phyloP scores from a whole-genome alignment of 92 coral and sea anemone species.

The Parazoanthus atlanticus region DNA sequence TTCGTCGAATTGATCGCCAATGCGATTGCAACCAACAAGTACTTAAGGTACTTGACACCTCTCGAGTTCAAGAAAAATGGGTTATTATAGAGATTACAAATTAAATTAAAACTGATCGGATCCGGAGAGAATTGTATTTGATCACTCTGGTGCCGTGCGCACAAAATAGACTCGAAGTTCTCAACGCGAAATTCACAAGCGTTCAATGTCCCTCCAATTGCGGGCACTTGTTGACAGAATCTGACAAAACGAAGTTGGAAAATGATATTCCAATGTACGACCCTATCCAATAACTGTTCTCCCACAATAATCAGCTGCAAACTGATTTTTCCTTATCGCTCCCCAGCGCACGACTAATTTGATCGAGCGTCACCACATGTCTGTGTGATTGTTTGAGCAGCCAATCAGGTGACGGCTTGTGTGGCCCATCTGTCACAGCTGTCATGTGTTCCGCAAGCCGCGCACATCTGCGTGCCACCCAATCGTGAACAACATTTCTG shows the following conservation, averaged over 20 bases:
- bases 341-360: constrained; percentile 22
- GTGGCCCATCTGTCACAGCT: constrained; percentile 20
- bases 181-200: neutral
- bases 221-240: constrained; percentile 39
- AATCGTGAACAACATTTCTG: constrained; percentile 13
- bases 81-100: constrained; percentile 29
- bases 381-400: neutral
- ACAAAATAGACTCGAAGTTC: neutral
- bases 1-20: constrained; percentile 18
- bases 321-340: constrained; percentile 17
- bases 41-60: constrained; percentile 46
- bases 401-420: constrained; percentile 22
- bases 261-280: constrained; percentile 30
- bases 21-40: constrained; percentile 28
- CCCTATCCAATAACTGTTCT: constrained; percentile 39
- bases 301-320: constrained; percentile 16
- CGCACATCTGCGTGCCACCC: constrained; percentile 1
- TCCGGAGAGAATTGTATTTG: neutral
- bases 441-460: neutral
- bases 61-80: constrained; percentile 41
- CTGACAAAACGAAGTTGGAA: constrained; percentile 28
- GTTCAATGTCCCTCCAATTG: constrained; percentile 17
- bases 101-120: constrained; percentile 20
- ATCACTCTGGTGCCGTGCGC: constrained; percentile 1
- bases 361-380: constrained; percentile 17